Conservation (phyloP, 2,888 invertebrate genomes). For the Pristionchus entomophagus region DNA sequence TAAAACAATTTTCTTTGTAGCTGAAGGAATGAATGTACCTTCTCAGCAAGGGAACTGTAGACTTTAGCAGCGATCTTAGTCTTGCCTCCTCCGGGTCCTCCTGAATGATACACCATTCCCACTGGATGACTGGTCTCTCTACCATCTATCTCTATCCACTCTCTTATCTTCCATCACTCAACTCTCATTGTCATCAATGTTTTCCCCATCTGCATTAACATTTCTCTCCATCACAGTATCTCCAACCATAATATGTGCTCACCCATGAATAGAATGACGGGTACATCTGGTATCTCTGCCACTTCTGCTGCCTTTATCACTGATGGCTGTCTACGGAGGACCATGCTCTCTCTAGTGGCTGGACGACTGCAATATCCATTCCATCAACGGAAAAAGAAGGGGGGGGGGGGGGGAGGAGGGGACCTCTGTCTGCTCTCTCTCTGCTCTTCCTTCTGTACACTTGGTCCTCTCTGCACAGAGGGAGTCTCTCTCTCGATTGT, state of each 20-base stretch:
- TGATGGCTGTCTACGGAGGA: constrained; percentile 65
- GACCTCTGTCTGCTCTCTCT: constrained; percentile 3
- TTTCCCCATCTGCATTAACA: background rate
- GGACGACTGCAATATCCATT: background rate
- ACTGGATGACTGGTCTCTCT: too few species aligned
- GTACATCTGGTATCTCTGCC: constrained; percentile 73
- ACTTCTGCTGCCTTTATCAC: constrained; percentile 73
- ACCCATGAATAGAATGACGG: constrained; percentile 75
- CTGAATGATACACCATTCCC: too few species aligned
- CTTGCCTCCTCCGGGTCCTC: constrained; percentile 76
- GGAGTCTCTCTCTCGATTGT: constrained; percentile 11
- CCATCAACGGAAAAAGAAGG: too few species aligned
- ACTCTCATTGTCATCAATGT: background rate
- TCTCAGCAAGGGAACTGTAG: constrained; percentile 57
- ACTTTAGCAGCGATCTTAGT: constrained; percentile 72
- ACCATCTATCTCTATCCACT: background rate
- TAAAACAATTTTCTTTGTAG: too few species aligned
- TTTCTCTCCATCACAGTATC: too few species aligned
- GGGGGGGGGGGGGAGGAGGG: too few species aligned
- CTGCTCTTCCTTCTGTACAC: constrained; percentile 14
- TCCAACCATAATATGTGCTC: background rate
- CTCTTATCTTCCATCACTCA: background rate
- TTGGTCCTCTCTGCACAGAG: constrained; percentile 28
- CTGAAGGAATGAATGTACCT: constrained; percentile 12
- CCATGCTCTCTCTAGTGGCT: constrained; percentile 40